A percentile compares a stretch with the other conserved stretches of the same genome.
These are phyloP conservation scores for Conchocele bisecta DNA, from an alignment of 2,888 invertebrate genomes.

Conservation along the genomic window DNA sequence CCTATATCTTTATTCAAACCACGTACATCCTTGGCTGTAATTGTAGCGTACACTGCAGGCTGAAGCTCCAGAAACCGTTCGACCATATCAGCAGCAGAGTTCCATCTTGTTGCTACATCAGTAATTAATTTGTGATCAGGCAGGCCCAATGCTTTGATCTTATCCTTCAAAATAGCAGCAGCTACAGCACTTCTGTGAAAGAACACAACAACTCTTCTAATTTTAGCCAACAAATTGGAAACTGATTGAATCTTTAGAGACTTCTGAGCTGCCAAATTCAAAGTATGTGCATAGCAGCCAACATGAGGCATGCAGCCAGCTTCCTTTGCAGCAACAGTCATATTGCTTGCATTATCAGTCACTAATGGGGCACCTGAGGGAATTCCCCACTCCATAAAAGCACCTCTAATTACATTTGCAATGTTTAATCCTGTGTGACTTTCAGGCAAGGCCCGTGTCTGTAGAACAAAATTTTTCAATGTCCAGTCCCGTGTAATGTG, in stretches of 20 bases:
- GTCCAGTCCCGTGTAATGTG: conserved; percentile 34
- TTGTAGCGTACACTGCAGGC: conserved; percentile 28
- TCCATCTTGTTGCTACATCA: conserved; percentile 30
- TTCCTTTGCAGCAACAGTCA: conserved; percentile 25
- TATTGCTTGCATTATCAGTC: conserved; percentile 43
- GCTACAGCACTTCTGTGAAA: conserved; percentile 20
- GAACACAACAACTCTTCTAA: conserved; percentile 6
- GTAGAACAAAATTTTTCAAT: conserved; percentile 27
- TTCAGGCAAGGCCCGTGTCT: conserved; percentile 28
- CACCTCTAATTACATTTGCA: conserved; percentile 21
- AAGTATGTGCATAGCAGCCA: conserved; percentile 40
- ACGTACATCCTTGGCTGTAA: conserved; percentile 7
- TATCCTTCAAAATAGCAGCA: conserved; percentile 8
- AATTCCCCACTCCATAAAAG: conserved; percentile 17
- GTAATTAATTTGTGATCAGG: conserved; percentile 12
- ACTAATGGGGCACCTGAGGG: conserved; percentile 15
- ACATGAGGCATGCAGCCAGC: conserved; percentile 19
- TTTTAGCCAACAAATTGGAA: background rate
- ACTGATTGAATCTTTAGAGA: conserved; percentile 13
- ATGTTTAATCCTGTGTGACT: conserved; percentile 38
- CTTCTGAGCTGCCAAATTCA: conserved; percentile 35
- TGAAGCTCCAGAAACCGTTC: conserved; percentile 22
- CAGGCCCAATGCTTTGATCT: conserved; percentile 7
- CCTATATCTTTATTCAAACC: conserved; percentile 1
- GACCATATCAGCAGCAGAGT: conserved; percentile 28